These are phyloP conservation scores for Calameuta idolon DNA, from an alignment of 2,888 invertebrate genomes.

Conservation along the genomic window DNA sequence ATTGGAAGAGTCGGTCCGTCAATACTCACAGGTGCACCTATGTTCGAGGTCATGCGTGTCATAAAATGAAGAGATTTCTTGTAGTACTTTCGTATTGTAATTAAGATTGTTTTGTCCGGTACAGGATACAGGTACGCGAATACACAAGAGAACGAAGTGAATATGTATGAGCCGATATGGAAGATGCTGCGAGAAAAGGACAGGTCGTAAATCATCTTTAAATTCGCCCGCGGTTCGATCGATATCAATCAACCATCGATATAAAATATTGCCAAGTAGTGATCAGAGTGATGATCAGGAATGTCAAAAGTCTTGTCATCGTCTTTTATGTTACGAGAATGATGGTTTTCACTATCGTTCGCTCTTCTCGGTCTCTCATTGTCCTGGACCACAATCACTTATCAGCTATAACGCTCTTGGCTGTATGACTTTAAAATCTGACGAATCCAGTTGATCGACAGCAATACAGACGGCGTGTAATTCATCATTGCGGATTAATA, in stretches of 20 bases:
- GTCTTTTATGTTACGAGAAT: background rate
- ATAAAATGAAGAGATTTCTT: background rate
- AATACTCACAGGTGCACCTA: background rate
- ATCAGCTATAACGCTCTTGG: background rate
- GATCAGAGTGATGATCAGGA: background rate
- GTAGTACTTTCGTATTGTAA: background rate
- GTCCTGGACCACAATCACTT: background rate
- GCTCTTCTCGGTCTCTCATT: background rate
- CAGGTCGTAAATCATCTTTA: background rate
- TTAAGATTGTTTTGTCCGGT: background rate
- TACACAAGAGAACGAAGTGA: background rate
- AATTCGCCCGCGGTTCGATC: background rate
- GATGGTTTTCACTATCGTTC: background rate
- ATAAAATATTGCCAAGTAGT: background rate
- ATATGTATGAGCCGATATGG: background rate
- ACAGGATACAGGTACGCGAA: background rate
- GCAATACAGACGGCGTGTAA: constrained; percentile 9
- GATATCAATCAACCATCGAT: background rate
- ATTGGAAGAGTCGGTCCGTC: background rate
- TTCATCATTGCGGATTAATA: constrained; percentile 44
- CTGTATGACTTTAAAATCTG: background rate
- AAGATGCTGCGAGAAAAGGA: background rate
- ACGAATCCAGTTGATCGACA: background rate
- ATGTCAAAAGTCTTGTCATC: background rate
- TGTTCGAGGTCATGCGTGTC: background rate